These are phyloP conservation scores for Ochropleura plecta DNA, from an alignment of 2,888 invertebrate genomes.

Conservation along the genomic window DNA sequence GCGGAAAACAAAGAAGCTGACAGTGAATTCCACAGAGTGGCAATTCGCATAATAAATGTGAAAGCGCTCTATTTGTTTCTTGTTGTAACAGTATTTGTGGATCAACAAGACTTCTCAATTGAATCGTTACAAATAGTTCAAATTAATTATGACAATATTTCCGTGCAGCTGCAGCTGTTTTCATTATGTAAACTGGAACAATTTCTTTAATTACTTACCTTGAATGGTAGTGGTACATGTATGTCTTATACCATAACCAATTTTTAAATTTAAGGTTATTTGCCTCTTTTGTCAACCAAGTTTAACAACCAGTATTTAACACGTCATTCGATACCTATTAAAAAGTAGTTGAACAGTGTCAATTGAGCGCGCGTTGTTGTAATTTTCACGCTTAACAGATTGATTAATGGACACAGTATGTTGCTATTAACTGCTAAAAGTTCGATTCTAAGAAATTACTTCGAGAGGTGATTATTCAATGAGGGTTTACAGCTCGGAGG, in stretches of 20 bases:
- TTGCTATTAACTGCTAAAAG: not conserved
- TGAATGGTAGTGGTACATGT: conserved; percentile 1
- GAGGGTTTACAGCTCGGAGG: not conserved
- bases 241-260: conserved; percentile 6
- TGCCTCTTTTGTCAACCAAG: not conserved
- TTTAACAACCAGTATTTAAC: not conserved
- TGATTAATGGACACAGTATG: not conserved
- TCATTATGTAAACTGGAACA: conserved; percentile 14
- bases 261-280: conserved; percentile 16
- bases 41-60: too few relatives aligned
- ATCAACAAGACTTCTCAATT: not conserved
- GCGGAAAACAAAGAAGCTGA: too few relatives aligned
- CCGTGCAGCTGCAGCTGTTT: conserved; percentile 10
- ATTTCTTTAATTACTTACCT: conserved; percentile 21
- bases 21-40: too few relatives aligned
- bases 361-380: not conserved
- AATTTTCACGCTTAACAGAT: not conserved
- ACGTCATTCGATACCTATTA: not conserved
- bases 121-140: not conserved
- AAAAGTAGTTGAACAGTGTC: not conserved
- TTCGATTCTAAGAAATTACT: not conserved
- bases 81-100: too few relatives aligned
- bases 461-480: not conserved
- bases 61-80: too few relatives aligned
- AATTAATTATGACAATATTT: not conserved